phyloP scores from a whole-genome alignment of 2,797 vertebrate genomes.

The Harpagifer antarcticus region DNA sequence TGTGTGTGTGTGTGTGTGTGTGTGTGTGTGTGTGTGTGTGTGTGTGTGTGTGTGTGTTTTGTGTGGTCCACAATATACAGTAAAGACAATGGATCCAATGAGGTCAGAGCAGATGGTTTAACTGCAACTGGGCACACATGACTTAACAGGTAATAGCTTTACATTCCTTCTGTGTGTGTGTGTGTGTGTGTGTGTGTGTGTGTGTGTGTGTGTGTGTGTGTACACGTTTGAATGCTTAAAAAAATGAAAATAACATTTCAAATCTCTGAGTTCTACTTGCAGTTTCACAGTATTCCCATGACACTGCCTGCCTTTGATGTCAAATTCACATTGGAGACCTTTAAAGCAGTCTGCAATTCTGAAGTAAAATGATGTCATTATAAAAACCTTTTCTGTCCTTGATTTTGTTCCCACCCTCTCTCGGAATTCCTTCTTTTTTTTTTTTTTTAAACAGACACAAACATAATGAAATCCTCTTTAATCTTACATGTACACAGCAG shows the following conservation, averaged over 20 bases:
- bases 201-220: conserved; percentile 2
- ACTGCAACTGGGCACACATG: conserved; percentile 68
- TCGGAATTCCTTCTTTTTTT: too few relatives aligned
- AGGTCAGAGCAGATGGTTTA: conserved; percentile 71
- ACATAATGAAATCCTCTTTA: background rate
- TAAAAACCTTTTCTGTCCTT: too few relatives aligned
- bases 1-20: background rate
- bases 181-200: background rate
- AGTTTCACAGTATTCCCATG: background rate
- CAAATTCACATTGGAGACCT: conserved; percentile 13
- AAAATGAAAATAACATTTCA: conserved; percentile 53
- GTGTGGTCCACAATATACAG: conserved; percentile 5
- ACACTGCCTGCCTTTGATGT: conserved; percentile 16
- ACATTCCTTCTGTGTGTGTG: conserved; percentile 20
- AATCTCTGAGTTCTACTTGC: conserved; percentile 35
- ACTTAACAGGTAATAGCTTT: conserved; percentile 51
- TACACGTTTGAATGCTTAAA: conserved; percentile 8
- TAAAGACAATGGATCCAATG: conserved; percentile 54
- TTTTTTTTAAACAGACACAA: background rate
- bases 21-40: background rate
- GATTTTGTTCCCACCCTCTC: fast-evolving
- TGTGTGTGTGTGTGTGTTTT: background rate
- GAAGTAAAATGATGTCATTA: background rate
- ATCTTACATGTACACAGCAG: too few relatives aligned
- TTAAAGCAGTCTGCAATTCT: conserved; percentile 6